Evolutionary conservation across 2,888 invertebrate species (phyloP).

Genomic region (Eudasyphora cyanicolor): DNA sequence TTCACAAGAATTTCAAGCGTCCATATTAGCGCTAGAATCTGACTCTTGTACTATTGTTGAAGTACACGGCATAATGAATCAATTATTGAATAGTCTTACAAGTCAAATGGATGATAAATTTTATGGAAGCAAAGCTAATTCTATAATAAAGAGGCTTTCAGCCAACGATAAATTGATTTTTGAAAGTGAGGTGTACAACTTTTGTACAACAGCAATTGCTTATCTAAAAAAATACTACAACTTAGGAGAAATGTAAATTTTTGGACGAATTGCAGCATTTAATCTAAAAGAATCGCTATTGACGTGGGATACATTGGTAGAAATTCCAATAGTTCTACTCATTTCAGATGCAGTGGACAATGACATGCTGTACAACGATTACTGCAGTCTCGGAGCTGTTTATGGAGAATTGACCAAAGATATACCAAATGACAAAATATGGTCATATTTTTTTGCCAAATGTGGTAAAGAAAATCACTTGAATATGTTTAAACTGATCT

Average conservation of each 20-base stretch:
- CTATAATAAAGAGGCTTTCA: background rate
- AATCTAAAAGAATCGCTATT: background rate
- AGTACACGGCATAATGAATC: background rate
- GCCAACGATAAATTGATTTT: background rate
- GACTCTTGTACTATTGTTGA: slow-evolving; percentile 11
- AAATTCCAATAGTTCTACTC: too few relatives aligned
- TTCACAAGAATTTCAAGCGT: background rate
- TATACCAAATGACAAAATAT: slow-evolving; percentile 5
- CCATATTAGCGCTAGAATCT: slow-evolving; percentile 21
- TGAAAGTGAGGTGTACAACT: background rate
- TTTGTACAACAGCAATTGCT: background rate
- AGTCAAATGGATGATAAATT: background rate
- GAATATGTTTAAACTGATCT: slow-evolving; percentile 42
- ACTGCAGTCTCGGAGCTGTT: slow-evolving; percentile 1
- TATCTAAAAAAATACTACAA: slow-evolving; percentile 1
- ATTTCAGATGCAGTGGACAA: background rate
- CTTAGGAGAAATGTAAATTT: background rate
- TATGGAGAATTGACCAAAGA: slow-evolving; percentile 1
- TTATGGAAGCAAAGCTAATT: background rate
- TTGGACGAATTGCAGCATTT: background rate
- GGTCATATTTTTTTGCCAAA: slow-evolving; percentile 12
- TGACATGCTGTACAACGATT: background rate
- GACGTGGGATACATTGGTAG: background rate
- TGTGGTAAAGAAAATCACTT: slow-evolving; percentile 26
- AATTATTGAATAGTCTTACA: background rate